Base-by-base conservation (phyloP, 2,113 vertebrate genomes). In the Apodemus sylvaticus region DNA sequence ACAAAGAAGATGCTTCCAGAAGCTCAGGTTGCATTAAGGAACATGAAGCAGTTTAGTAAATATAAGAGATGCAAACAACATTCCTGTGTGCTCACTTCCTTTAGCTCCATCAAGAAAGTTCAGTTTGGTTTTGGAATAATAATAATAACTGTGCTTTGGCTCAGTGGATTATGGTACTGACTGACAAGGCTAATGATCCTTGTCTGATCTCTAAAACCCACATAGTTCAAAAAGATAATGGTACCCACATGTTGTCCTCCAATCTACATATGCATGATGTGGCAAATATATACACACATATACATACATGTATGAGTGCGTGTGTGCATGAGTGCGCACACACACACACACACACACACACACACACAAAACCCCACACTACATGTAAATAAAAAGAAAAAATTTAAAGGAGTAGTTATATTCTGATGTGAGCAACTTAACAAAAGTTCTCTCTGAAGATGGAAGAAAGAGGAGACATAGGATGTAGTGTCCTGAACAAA, bases 251-350 rank as follows among this genome's bases (percentile, higher is more conserved):
- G 34, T 19, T 53, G 29, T 55, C 7, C 77, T 79, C 19, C 36
- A 8, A 36, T 55, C 31, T 79, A 79, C 10, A 22, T 17, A 55
- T 36, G 13, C 34, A 79, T n/a, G 51, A 31, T 36, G 31, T 79
- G 77, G 51, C 9, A 20, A 79, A 11, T 34, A 20, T 51, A 79
- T 17, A 53, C 36, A 20, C 34, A 58, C 20, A 36, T 36, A 58
- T 3, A 22, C 17, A n/a, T 4, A 10, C 7, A 12, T 24, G 7
- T 26, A 5, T 53, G 5, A 7, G 12, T 7, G 51, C 8, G 51
- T 53, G 7, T 16, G 16, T 14, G 16, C 60, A 62, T 26, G 19
- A 1, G 2, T 26, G 8, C 36, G 20, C 70, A n/a, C 17, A n/a
- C 17, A 71, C 1, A n/a, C 24, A 45, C 51, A 53, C 34, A 53